A percentile compares a stretch with the other conserved stretches of the same genome.
Evolutionary conservation across 2,113 vertebrate genomes (phyloP).

Genomic region (Casuarius casuarius): DNA sequence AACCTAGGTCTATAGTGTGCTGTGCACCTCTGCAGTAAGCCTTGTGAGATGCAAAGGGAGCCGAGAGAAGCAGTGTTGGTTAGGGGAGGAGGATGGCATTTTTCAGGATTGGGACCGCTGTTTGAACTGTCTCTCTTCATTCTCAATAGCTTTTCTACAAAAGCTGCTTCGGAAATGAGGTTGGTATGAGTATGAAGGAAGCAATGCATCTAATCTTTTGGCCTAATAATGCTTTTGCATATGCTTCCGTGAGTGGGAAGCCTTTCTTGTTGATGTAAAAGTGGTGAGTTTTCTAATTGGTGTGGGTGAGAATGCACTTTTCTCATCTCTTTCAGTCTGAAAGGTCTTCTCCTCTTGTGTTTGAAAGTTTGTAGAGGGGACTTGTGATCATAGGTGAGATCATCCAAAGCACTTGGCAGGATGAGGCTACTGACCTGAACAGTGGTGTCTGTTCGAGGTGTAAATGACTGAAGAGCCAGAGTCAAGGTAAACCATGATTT

Average conservation of each 20-base stretch:
- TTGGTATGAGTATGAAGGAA: conserved; percentile 9
- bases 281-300: conserved; percentile 13
- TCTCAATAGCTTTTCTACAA: conserved; percentile 59
- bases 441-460: neutral
- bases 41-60: neutral
- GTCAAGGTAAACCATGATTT: neutral
- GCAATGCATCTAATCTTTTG: conserved; percentile 46
- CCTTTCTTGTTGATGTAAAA: neutral
- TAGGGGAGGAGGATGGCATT: neutral
- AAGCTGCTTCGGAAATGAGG: conserved; percentile 35
- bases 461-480: neutral
- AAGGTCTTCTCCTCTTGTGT: neutral
- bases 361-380: conserved; percentile 4
- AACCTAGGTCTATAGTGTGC: conserved; percentile 9
- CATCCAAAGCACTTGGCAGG: neutral
- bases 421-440: neutral
- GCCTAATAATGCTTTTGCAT: neutral
- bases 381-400: neutral
- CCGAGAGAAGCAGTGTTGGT: neutral
- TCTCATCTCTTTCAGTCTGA: conserved; percentile 7
- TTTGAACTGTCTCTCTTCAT: conserved; percentile 54
- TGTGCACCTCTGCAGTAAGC: neutral
- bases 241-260: neutral
- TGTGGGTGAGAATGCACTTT: neutral
- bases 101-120: conserved; percentile 36